A percentile compares a stretch with the other conserved stretches of the same genome.
These are phyloP conservation scores for Rotaria sp. DNA, from an alignment of 2,888 invertebrate species.

Conservation along the genomic window DNA sequence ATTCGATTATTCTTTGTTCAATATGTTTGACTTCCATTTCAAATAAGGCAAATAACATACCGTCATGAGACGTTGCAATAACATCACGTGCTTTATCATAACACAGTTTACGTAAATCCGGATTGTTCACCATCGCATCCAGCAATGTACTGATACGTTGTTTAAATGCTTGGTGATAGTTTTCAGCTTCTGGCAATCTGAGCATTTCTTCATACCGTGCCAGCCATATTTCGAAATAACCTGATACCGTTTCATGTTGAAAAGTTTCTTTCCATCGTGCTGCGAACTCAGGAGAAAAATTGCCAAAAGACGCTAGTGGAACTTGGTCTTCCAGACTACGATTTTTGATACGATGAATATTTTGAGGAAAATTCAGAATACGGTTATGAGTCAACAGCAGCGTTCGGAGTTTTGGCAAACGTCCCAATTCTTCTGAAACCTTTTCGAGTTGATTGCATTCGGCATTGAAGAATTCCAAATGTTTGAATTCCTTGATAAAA, in stretches of 20 bases:
- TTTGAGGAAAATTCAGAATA: neutral
- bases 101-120: neutral
- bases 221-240: neutral
- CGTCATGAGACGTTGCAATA: neutral
- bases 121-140: neutral
- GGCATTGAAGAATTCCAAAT: neutral
- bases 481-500: neutral
- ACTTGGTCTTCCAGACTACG: neutral
- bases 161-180: neutral
- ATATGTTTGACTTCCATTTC: neutral
- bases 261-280: neutral
- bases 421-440: neutral
- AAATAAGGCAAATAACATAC: neutral
- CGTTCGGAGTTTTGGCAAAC: neutral
- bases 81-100: neutral
- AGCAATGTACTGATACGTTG: neutral
- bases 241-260: neutral
- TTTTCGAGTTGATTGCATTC: neutral
- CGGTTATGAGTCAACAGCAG: neutral
- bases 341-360: neutral
- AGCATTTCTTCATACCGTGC: neutral
- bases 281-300: neutral
- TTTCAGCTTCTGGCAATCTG: neutral
- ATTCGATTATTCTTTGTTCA: neutral
- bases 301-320: neutral